A percentile compares a stretch with the other conserved stretches of the same genome.
These are phyloP conservation scores for Orientallactaga sibirica DNA, from an alignment of 2,797 vertebrate genomes.

Conservation along the genomic window DNA sequence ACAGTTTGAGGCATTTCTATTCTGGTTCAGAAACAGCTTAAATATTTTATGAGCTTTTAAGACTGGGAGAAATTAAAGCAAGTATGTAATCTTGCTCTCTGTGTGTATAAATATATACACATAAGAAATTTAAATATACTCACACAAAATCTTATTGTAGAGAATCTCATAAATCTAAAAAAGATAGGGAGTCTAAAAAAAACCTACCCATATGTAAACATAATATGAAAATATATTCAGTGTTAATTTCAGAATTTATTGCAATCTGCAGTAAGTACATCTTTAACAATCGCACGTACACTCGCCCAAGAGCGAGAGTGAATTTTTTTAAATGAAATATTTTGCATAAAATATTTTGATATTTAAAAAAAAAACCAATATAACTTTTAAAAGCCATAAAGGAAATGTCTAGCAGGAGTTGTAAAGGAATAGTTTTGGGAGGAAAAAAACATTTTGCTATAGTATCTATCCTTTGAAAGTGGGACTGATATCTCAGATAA, in stretches of 20 bases:
- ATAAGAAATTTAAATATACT: slow-evolving; percentile 87
- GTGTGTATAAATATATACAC: slow-evolving; percentile 86
- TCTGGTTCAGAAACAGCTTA: slow-evolving; percentile 84
- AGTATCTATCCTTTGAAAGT: slow-evolving; percentile 78
- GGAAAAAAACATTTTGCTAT: slow-evolving; percentile 32
- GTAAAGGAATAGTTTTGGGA: slow-evolving; percentile 33
- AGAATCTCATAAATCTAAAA: slow-evolving; percentile 86
- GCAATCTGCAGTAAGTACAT: slow-evolving; percentile 79
- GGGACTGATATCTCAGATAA: slow-evolving; percentile 74
- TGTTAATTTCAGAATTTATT: slow-evolving; percentile 86
- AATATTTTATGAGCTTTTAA: slow-evolving; percentile 86
- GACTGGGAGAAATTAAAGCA: slow-evolving; percentile 85
- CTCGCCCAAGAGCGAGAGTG: slow-evolving; percentile 78
- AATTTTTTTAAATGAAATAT: slow-evolving; percentile 83
- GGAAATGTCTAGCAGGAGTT: slow-evolving; percentile 82
- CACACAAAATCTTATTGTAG: slow-evolving; percentile 86
- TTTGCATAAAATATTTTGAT: slow-evolving; percentile 87
- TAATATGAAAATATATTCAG: slow-evolving; percentile 87
- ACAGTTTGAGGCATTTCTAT: slow-evolving; percentile 84
- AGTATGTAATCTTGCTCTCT: slow-evolving; percentile 84
- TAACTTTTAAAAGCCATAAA: slow-evolving; percentile 83
- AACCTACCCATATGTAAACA: slow-evolving; percentile 85
- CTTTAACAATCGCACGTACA: slow-evolving; percentile 82
- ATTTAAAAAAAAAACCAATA: slow-evolving; percentile 83
- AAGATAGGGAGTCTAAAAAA: slow-evolving; percentile 86